Conservation (phyloP, 2,888 invertebrate genomes). For the Caenorhabditis sp. region DNA sequence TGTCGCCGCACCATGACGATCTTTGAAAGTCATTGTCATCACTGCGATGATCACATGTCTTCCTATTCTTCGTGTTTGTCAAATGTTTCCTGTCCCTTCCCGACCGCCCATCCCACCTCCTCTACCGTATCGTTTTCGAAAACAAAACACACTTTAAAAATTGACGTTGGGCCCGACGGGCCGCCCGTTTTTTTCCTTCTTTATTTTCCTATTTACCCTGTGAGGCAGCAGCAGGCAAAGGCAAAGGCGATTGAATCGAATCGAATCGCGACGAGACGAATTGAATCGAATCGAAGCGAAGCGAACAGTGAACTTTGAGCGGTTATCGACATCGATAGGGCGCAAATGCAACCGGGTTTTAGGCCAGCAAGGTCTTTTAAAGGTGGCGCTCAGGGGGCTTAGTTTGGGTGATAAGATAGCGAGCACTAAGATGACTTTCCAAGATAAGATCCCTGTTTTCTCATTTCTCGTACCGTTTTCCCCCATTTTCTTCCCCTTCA, state of each 20-base stretch:
- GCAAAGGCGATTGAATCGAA: too few relatives aligned
- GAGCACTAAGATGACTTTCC: neutral
- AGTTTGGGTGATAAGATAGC: neutral
- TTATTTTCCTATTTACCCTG: neutral
- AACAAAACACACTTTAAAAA: too few relatives aligned
- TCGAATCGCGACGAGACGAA: too few relatives aligned
- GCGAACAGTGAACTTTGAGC: neutral
- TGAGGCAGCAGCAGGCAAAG: too few relatives aligned
- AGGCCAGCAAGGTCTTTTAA: neutral
- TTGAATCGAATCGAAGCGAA: too few relatives aligned
- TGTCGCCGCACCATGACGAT: slow-evolving; percentile 44
- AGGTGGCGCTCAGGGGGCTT: too few relatives aligned
- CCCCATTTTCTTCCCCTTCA: neutral
- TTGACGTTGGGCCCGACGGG: slow-evolving; percentile 16
- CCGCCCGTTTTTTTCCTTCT: too few relatives aligned
- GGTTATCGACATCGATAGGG: neutral
- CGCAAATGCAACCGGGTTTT: neutral
- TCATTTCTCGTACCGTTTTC: neutral
- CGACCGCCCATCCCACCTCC: slow-evolving; percentile 17
- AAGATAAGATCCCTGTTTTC: neutral
- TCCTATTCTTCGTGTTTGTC: slow-evolving; percentile 33
- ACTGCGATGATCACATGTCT: slow-evolving; percentile 42
- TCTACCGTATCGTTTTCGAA: neutral
- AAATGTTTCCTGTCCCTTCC: too few relatives aligned
- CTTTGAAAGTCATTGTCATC: slow-evolving; percentile 55